These are phyloP conservation scores for Heliconius cydno DNA, from an alignment of 2,888 invertebrate species.

Conservation along the genomic window DNA sequence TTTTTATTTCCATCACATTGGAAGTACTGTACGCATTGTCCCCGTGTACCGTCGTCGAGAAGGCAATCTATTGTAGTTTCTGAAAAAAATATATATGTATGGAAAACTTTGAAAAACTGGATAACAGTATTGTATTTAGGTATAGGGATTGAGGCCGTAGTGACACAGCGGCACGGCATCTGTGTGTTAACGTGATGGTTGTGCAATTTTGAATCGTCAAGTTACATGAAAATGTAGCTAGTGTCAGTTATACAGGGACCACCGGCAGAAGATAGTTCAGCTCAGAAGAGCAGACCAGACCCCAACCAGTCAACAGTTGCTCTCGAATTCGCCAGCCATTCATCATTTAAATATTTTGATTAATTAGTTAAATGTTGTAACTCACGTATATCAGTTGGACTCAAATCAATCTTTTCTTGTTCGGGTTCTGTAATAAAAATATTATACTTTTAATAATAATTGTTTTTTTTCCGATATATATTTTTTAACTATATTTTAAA, in stretches of 20 bases:
- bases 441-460: background rate
- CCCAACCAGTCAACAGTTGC: too few species aligned
- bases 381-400: conserved; percentile 16
- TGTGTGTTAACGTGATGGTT: too few species aligned
- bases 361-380: background rate
- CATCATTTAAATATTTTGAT: background rate
- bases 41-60: conserved; percentile 27
- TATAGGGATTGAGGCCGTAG: too few species aligned
- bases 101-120: background rate
- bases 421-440: background rate
- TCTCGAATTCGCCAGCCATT: background rate
- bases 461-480: too few species aligned
- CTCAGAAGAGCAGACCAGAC: too few species aligned
- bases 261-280: too few species aligned
- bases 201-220: too few species aligned
- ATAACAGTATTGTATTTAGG: too few species aligned
- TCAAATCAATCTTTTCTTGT: conserved; percentile 11
- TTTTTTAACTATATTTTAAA: too few species aligned
- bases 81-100: background rate
- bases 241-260: too few species aligned
- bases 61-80: conserved; percentile 41
- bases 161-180: too few species aligned
- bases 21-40: conserved; percentile 41
- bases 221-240: too few species aligned
- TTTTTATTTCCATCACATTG: conserved; percentile 37